These are phyloP conservation scores for Caradrina clavipalpis DNA, from an alignment of 2,888 invertebrate species.

Conservation along the genomic window DNA sequence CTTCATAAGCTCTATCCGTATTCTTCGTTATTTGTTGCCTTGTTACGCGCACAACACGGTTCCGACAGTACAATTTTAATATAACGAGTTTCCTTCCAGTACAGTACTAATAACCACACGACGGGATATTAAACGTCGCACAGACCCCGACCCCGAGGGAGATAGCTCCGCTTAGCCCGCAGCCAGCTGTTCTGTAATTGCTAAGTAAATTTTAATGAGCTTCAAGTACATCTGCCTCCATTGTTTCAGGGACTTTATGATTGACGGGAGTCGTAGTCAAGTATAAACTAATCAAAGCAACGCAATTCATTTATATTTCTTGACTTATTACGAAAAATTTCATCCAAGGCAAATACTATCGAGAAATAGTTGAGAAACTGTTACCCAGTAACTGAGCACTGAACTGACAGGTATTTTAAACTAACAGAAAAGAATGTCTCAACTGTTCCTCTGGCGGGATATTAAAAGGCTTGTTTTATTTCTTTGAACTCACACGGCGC, in stretches of 20 bases:
- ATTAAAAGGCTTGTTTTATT: constrained; percentile 19
- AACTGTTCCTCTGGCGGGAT: constrained; percentile 35
- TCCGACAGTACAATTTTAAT: constrained; percentile 29
- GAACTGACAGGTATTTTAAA: constrained; percentile 25
- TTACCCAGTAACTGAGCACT: constrained; percentile 17
- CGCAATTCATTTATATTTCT: constrained; percentile 7
- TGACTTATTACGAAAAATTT: neutral
- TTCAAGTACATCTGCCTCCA: constrained; percentile 12
- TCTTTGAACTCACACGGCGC: constrained; percentile 29
- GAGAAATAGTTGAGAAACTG: constrained; percentile 13
- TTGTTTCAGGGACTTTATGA: constrained; percentile 25
- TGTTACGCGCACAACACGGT: neutral
- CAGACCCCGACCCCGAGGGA: constrained; percentile 6
- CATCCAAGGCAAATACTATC: constrained; percentile 2
- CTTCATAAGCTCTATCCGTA: neutral
- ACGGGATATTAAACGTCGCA: constrained; percentile 36
- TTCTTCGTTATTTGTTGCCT: constrained; percentile 9
- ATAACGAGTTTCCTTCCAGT: constrained; percentile 16
- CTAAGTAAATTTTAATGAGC: constrained; percentile 43
- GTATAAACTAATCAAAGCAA: constrained; percentile 7
- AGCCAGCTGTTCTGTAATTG: constrained; percentile 37
- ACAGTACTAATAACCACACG: constrained; percentile 33
- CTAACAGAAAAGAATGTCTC: constrained; percentile 32
- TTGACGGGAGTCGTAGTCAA: constrained; percentile 13
- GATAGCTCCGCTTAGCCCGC: neutral